phyloP scores from a whole-genome alignment of 2,113 vertebrate species.

The Quiscalus mexicanus region DNA sequence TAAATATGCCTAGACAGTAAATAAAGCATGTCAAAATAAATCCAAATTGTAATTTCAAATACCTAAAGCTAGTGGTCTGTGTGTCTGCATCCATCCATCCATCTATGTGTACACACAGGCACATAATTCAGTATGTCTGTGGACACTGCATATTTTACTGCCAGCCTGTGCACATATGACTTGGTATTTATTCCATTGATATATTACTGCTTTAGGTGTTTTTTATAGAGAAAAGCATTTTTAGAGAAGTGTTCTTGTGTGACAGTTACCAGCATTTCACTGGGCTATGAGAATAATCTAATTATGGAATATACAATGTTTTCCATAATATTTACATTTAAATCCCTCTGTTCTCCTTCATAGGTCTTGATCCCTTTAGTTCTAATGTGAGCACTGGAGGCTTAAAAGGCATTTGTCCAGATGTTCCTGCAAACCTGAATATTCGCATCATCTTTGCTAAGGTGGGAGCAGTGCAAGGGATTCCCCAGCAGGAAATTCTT shows the following conservation, averaged over 20 bases:
- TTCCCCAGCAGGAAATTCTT: slow-evolving; percentile 78
- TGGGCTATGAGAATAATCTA: not conserved
- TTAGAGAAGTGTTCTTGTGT: not conserved
- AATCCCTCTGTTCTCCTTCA: not conserved
- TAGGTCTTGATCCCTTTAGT: slow-evolving; percentile 21
- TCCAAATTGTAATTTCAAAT: not conserved
- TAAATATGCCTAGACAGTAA: not conserved
- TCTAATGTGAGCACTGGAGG: not conserved
- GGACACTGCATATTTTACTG: not conserved
- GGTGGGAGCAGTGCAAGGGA: slow-evolving; percentile 76
- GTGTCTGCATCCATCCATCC: not conserved
- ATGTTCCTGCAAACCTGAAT: slow-evolving; percentile 81
- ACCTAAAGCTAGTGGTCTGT: not conserved
- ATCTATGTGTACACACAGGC: rapidly evolving
- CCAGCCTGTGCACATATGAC: not conserved
- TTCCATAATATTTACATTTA: not conserved
- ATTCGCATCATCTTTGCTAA: slow-evolving; percentile 78
- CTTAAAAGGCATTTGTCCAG: slow-evolving; percentile 71
- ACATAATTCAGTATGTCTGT: rapidly evolving
- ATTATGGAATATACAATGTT: not conserved
- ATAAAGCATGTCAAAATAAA: not conserved
- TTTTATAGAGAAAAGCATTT: not conserved
- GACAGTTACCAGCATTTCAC: not conserved
- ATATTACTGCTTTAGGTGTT: not conserved
- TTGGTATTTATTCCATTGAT: not conserved